phyloP scores from a whole-genome alignment of 1,140 invertebrate species.

The Aphis gossypii region DNA sequence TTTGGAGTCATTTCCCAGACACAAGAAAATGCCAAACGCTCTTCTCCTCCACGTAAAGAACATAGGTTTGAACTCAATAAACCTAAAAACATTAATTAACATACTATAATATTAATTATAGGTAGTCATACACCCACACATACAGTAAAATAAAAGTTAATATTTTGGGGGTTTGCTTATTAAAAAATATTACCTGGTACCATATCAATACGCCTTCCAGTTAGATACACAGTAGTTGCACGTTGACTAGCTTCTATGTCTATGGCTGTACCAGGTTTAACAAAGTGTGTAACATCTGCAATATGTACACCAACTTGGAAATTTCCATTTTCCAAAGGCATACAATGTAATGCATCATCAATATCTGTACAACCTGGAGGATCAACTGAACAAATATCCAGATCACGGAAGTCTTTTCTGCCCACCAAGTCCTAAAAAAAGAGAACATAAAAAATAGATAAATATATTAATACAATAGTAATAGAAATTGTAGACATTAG shows the following conservation, averaged over 20 bases:
- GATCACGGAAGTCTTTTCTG: constrained; percentile 82
- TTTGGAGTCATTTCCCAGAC: constrained; percentile 89
- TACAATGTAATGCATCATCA: constrained; percentile 96
- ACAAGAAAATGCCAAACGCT: constrained; percentile 92
- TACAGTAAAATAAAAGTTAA: background rate
- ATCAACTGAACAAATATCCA: constrained; percentile 95
- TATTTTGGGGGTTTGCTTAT: background rate
- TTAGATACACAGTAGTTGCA: constrained; percentile 90
- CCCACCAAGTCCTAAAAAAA: constrained; percentile 75
- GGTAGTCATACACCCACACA: background rate
- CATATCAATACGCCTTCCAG: constrained; percentile 90
- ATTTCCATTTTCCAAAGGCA: constrained; percentile 77
- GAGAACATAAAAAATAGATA: background rate
- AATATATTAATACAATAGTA: background rate
- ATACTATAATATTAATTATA: background rate
- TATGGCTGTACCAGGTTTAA: constrained; percentile 84
- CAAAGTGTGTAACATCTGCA: constrained; percentile 94
- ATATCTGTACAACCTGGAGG: constrained; percentile 99
- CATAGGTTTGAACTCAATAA: constrained; percentile 92
- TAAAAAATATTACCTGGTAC: constrained; percentile 72
- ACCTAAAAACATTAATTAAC: constrained; percentile 67
- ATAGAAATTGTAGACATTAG: background rate
- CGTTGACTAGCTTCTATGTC: constrained; percentile 86
- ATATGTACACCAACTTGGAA: constrained; percentile 93
- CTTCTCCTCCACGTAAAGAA: constrained; percentile 80